Percentiles rank a stretch among this genome's conserved stretches.
These are phyloP conservation scores for Aleiodes leptofemur DNA, from an alignment of 2,888 invertebrate genomes.

Conservation along the genomic window DNA sequence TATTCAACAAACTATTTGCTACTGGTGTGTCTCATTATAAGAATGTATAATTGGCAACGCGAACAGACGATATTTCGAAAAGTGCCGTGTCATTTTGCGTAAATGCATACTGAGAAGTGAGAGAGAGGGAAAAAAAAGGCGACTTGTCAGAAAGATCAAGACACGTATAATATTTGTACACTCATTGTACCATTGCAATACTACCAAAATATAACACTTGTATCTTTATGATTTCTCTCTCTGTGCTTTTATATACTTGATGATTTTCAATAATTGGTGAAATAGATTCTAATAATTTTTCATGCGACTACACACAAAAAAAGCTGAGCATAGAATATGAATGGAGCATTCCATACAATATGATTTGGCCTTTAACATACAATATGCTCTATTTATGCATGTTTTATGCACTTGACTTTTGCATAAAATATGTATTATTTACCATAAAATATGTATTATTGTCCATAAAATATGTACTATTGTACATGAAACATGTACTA, in stretches of 20 bases:
- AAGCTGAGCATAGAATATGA: too few species aligned
- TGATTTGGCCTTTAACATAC: too few species aligned
- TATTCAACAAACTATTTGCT: constrained; percentile 36
- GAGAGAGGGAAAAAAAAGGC: constrained; percentile 18
- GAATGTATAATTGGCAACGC: constrained; percentile 21
- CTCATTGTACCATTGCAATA: not conserved
- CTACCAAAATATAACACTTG: constrained; percentile 6
- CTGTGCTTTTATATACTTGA: constrained; percentile 31
- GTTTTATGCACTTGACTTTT: too few species aligned
- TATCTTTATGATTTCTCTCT: not conserved
- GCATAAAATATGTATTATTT: too few species aligned
- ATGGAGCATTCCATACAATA: too few species aligned
- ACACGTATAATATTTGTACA: constrained; percentile 3
- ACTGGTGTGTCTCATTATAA: constrained; percentile 20
- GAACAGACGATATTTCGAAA: constrained; percentile 56
- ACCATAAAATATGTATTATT: too few species aligned
- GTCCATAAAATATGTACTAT: too few species aligned
- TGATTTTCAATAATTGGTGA: constrained; percentile 44
- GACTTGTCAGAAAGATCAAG: constrained; percentile 13
- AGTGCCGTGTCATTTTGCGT: constrained; percentile 72
- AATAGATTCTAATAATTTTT: not conserved
- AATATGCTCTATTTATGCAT: too few species aligned
- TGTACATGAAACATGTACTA: too few species aligned
- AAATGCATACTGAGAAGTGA: constrained; percentile 62
- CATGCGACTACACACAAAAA: not conserved